A percentile compares a stretch with the other conserved stretches of the same genome.
phyloP scores from a whole-genome alignment of 2,888 invertebrate genomes.

The Ceriagrion tenellum region DNA sequence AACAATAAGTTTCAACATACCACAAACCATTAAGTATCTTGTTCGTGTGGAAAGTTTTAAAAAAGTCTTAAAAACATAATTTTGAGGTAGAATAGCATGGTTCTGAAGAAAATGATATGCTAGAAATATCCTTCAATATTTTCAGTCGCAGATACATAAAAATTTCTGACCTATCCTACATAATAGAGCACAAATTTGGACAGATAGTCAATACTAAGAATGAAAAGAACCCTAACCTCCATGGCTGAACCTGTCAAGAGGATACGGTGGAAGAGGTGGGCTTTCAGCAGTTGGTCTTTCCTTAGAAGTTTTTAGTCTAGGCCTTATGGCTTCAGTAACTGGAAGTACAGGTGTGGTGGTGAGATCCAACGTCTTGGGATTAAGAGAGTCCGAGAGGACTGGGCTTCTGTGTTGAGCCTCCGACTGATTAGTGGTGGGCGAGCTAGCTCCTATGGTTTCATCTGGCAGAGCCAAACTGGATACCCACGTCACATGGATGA shows the following conservation, averaged over 20 bases:
- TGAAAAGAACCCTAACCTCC: constrained; percentile 1
- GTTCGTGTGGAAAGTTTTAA: no score
- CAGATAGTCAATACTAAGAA: no score
- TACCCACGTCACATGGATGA: not conserved
- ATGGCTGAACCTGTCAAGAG: constrained; percentile 37
- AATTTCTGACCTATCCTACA: no score
- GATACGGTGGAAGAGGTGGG: constrained; percentile 9
- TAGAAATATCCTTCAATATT: no score
- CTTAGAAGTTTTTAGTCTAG: constrained; percentile 31
- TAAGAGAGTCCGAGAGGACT: not conserved
- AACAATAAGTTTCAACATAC: no score
- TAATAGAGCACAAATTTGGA: no score
- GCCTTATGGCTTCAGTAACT: not conserved
- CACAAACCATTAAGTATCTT: no score
- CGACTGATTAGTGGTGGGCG: not conserved
- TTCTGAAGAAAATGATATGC: no score
- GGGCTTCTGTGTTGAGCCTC: not conserved
- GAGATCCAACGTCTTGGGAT: not conserved
- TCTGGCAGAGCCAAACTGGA: not conserved
- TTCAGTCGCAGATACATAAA: no score
- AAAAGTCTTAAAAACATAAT: no score
- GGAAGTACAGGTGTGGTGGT: not conserved
- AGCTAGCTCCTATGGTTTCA: not conserved
- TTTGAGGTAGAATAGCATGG: no score
- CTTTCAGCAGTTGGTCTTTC: not conserved